Conservation (phyloP, 1,140 invertebrate species). For the Parasteatoda tepidariorum region DNA sequence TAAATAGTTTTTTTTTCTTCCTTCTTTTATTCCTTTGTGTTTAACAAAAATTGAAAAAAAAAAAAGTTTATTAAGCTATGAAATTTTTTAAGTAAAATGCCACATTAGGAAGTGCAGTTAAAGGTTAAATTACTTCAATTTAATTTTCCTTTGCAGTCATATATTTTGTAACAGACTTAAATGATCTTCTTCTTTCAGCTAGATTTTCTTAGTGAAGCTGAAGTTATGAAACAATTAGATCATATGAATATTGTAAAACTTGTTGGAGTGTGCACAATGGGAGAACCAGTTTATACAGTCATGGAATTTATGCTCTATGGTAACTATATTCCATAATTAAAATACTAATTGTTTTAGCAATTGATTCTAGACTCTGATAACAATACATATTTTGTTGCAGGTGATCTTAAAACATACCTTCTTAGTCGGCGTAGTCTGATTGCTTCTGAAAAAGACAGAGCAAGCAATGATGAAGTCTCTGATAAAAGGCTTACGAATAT, state of each 20-base stretch:
- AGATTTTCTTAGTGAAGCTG: constrained; percentile 93
- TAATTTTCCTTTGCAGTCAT: too few relatives aligned
- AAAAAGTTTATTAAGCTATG: too few relatives aligned
- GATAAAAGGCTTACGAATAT: constrained; percentile 83
- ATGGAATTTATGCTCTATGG: constrained; percentile 96
- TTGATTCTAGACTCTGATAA: not conserved
- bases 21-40: too few relatives aligned
- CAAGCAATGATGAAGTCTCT: constrained; percentile 80
- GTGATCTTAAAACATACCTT: constrained; percentile 88
- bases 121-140: too few relatives aligned
- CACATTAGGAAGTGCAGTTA: too few relatives aligned
- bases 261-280: constrained; percentile 85
- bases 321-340: constrained; percentile 57
- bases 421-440: constrained; percentile 85
- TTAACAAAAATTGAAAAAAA: too few relatives aligned
- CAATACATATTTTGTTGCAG: constrained; percentile 65
- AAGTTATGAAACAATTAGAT: constrained; percentile 91
- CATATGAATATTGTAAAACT: constrained; percentile 91
- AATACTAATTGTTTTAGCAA: not conserved
- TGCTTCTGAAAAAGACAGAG: constrained; percentile 74
- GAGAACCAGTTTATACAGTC: constrained; percentile 87
- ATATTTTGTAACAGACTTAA: not conserved
- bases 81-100: too few relatives aligned
- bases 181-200: constrained; percentile 68
- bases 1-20: too few relatives aligned